Evolutionary conservation across 2,888 invertebrate genomes (phyloP), one percentile per base, ranked within the genome.

Genomic region (Crepidodera aurea): DNA sequence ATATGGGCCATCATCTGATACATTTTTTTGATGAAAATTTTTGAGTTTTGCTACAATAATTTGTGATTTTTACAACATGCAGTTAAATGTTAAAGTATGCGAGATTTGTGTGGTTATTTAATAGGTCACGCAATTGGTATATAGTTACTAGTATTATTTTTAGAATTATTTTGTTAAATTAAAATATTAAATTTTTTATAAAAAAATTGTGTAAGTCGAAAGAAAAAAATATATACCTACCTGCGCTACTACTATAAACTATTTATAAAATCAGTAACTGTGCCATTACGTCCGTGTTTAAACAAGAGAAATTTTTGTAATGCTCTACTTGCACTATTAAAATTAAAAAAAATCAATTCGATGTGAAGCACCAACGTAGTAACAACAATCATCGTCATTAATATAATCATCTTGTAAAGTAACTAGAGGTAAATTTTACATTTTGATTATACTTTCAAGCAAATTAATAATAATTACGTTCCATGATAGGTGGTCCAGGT

Each of bases 281-380:
- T 15, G 6, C 50, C 12, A 32, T 44, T 18, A 29, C 39, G 29
- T 8, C 32, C 32, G 18, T 12, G 25, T 44, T 29, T 19, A 44
- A 46, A 42, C 19, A 51, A 19, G 60, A 60, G 64, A 64, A 60
- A 64, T 64, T 57, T 56, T 60, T 40, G 60, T 44, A 29, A 53
- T 57, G 64, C 64, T 64, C 64, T 59, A 60, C 56, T 64, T 64
- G 60, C 48, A 16, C 40, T 37, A 44, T 56, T 48, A 29, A 55
- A 48, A 51, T 54, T 55, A 51, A 51, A 60, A 60, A 59, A 56
- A 63, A 46, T 54, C 54, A 50, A 42, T 42, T 46, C 13, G 5
- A 25, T n/a, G 22, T 16, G 2, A 12, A 48, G 27, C 27, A 10
- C 2, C 50, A 37, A 55, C 29, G 51, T 56, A 56, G 55, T 34